A percentile compares a stretch with the other conserved stretches of the same genome.
Evolutionary conservation across 2,113 vertebrate species (phyloP).

Genomic region (Hepsetus odoe): DNA sequence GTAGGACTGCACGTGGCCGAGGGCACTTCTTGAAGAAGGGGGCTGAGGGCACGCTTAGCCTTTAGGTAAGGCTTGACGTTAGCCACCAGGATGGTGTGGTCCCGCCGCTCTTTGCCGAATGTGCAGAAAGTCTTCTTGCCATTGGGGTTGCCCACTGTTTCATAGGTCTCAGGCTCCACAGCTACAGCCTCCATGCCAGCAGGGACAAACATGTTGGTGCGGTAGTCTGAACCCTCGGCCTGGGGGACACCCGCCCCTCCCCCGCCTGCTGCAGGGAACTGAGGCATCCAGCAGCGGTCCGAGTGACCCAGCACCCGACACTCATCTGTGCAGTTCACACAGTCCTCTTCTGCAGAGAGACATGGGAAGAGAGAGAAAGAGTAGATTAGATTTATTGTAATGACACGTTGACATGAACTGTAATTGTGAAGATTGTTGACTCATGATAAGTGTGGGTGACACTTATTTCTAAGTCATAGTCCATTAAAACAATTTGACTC

Average conservation of each 20-base stretch:
- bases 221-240: constrained; percentile 97
- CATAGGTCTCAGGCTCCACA: constrained; percentile 91
- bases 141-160: constrained; percentile 92
- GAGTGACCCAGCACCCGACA: constrained; percentile 98
- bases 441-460: too few relatives aligned
- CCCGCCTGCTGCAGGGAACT: constrained; percentile 82
- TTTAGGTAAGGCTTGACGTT: constrained; percentile 99
- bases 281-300: constrained; percentile 99
- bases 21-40: constrained; percentile 95
- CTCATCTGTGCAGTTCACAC: constrained; percentile 98
- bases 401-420: background rate
- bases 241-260: constrained; percentile 77
- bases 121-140: constrained; percentile 99
- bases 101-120: constrained; percentile 97
- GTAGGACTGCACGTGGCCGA: constrained; percentile 93
- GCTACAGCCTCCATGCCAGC: constrained; percentile 90
- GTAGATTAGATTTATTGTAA: background rate
- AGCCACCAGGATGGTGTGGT: constrained; percentile 98
- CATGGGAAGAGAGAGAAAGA: constrained; percentile 23
- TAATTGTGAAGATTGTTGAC: background rate
- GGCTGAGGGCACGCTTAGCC: constrained; percentile 98
- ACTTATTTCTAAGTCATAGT: background rate
- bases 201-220: constrained; percentile 98
- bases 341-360: constrained; percentile 92
- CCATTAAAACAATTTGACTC: background rate